A percentile compares a stretch with the other conserved stretches of the same genome.
These are phyloP conservation scores for Cryptophagus acutangulus DNA, from an alignment of 2,888 invertebrate genomes.

Conservation along the genomic window DNA sequence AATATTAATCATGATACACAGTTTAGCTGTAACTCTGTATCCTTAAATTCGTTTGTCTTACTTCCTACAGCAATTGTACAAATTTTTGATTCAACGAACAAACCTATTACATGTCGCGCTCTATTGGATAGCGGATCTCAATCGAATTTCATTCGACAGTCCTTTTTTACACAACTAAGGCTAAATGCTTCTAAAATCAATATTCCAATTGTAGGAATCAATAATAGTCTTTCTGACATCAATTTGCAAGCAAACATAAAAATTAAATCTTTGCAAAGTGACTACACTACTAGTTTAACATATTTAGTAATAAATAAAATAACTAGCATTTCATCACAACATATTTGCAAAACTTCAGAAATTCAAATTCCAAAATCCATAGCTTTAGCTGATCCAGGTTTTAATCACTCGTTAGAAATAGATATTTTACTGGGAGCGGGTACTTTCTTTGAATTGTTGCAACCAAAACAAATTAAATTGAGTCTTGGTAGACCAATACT, in stretches of 20 bases:
- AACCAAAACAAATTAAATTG: too few relatives aligned
- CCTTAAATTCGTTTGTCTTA: conserved; percentile 6
- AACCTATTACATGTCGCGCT: conserved; percentile 7
- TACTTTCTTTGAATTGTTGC: conserved; percentile 8
- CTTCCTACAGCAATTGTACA: conserved; percentile 16
- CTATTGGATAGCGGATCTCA: conserved; percentile 20
- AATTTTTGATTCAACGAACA: conserved; percentile 5
- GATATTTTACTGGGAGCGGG: too few relatives aligned
- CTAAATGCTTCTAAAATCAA: conserved; percentile 8
- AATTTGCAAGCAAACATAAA: conserved; percentile 5
- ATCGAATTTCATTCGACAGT: conserved; percentile 15
- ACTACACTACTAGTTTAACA: conserved; percentile 6
- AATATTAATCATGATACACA: too few relatives aligned
- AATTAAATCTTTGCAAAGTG: conserved; percentile 11
- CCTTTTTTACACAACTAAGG: conserved; percentile 8
- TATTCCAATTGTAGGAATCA: conserved; percentile 14
- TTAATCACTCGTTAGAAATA: too few relatives aligned
- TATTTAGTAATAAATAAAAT: conserved; percentile 2
- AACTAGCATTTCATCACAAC: neutral
- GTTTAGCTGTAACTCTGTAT: too few relatives aligned
- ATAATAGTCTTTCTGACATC: conserved; percentile 4
- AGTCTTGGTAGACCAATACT: conserved; percentile 8
- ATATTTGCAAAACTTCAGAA: neutral
- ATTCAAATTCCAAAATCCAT: conserved; percentile 9
- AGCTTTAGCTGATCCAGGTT: conserved; percentile 9